A percentile compares a stretch with the other conserved stretches of the same genome.
Evolutionary conservation across 2,888 invertebrate genomes (phyloP).

Genomic region (Megaustenia siamemsis): DNA sequence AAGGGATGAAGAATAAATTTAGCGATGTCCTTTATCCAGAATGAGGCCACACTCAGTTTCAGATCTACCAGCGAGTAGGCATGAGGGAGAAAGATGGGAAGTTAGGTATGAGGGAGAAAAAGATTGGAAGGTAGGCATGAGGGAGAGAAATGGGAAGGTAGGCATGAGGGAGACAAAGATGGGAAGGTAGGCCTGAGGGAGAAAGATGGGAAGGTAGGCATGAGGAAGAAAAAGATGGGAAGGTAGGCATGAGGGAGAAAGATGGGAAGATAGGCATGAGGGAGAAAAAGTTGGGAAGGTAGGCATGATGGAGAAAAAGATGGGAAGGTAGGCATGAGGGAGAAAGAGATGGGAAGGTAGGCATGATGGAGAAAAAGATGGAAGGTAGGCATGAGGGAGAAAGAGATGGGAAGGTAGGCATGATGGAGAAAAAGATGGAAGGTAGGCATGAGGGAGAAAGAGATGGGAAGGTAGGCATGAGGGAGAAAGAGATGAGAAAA

Average conservation of each 20-base stretch:
- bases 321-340: background rate
- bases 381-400: background rate
- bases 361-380: background rate
- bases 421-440: background rate
- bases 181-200: background rate
- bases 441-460: background rate
- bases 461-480: background rate
- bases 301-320: background rate
- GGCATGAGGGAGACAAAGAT: background rate
- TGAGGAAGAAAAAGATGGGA: background rate
- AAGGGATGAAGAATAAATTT: background rate
- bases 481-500: background rate
- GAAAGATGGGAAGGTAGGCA: background rate
- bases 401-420: background rate
- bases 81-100: background rate
- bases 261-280: background rate
- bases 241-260: background rate
- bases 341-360: background rate
- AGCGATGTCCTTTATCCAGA: too few relatives aligned
- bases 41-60: too few relatives aligned
- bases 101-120: background rate
- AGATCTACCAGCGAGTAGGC: too few relatives aligned
- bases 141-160: background rate
- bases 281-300: background rate
- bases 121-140: background rate